Evolutionary conservation across 1,140 invertebrate species (phyloP).

Genomic region (Ruditapes philippinarum): DNA sequence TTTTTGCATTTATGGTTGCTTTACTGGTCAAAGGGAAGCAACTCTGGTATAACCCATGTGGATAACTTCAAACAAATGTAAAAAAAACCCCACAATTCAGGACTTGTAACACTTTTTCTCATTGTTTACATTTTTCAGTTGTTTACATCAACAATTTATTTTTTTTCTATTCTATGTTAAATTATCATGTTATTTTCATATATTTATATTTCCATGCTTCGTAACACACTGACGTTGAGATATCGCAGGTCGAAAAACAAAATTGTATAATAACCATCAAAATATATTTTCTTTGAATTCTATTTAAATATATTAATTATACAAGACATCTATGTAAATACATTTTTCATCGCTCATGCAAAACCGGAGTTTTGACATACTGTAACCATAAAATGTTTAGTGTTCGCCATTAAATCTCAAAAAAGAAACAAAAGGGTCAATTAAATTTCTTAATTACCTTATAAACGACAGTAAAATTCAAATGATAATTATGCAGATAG

Average conservation of each 20-base stretch:
- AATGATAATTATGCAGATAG: slow-evolving; percentile 14
- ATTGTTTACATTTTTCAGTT: too few relatives aligned
- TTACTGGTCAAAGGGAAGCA: too few relatives aligned
- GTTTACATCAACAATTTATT: too few relatives aligned
- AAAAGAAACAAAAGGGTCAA: slow-evolving; percentile 40
- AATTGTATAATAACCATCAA: neutral
- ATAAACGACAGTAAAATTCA: slow-evolving; percentile 19
- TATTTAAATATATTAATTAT: slow-evolving; percentile 50
- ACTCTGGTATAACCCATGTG: too few relatives aligned
- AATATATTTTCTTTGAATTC: slow-evolving; percentile 42
- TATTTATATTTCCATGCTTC: neutral
- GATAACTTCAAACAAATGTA: too few relatives aligned
- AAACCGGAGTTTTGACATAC: slow-evolving; percentile 13
- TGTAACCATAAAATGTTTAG: slow-evolving; percentile 41
- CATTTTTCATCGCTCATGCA: slow-evolving; percentile 16
- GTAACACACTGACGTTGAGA: neutral
- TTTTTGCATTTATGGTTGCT: too few relatives aligned
- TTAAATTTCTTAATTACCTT: slow-evolving; percentile 28
- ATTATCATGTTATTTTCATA: neutral
- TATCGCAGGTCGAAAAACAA: neutral
- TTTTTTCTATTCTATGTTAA: too few relatives aligned
- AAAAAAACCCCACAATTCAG: too few relatives aligned
- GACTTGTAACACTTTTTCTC: too few relatives aligned
- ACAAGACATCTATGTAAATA: neutral
- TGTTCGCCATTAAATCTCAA: slow-evolving; percentile 7